Evolutionary conservation across 2,113 vertebrate genomes (phyloP), one percentile per base, ranked within the genome.

Genomic region (Anoplopoma fimbria): DNA sequence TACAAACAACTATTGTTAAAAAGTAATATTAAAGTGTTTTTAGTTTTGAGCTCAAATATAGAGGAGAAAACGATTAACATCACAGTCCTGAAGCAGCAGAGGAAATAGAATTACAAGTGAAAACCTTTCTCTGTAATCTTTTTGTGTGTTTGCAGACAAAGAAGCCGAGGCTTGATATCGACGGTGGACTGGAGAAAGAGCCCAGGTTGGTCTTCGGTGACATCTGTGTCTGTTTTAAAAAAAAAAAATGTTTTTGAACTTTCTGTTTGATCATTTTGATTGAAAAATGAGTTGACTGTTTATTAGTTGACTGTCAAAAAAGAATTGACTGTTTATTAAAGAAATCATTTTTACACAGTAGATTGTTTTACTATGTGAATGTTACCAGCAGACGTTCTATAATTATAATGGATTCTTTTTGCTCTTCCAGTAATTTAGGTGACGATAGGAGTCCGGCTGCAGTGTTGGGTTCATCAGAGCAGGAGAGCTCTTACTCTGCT

Each of bases 101-200:
- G 14, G 9, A 42, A 40, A n/a, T 8, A 15, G 6, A 31, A 9
- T 33, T 23, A n/a, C 21, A 29, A 8, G 2, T 33, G 14, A 34
- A n/a, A 53, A 33, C 0, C 4, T 25, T 72, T 71, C 42, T 65
- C 2, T 17, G 4, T 62, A 12, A 76, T 42, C 9, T 23, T 67
- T 17, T 47, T 33, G 14, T 53, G 2, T 83, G 34, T 89, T 10
- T 65, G 17, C 82, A 96, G 95, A 82, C 92, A 25, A 96, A 96
- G 92, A 96, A 96, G 87, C 93, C 92, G 15, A 95, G 94, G 70
- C 92, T 93, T 34, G 95, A 95, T 13, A 49, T 91, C 1, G 90
- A 92, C 13, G 29, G 71, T 12, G 75, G 76, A 67, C 90, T 85
- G 81, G 84, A 94, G 25, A 88, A 94, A 64, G 83, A 92, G n/a